phyloP scores from a whole-genome alignment of 2,113 vertebrate species.

The Butorides virescens region DNA sequence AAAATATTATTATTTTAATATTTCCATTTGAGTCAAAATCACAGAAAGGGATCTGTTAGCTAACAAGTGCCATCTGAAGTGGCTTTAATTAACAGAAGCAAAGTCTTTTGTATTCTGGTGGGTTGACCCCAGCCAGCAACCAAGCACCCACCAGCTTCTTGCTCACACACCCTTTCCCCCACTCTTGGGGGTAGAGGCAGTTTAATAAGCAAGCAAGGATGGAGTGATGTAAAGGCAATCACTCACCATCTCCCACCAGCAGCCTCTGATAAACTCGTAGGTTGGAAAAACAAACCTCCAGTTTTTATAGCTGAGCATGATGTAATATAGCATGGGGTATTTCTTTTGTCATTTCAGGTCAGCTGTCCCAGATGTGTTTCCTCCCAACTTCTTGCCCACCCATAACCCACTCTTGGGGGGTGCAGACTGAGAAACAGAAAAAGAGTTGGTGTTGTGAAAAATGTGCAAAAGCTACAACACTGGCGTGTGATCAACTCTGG shows the following conservation, averaged over 20 bases:
- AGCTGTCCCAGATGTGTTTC: not conserved
- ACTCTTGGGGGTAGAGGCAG: not conserved
- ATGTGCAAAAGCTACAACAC: not conserved
- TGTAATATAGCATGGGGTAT: not conserved
- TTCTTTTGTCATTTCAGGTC: not conserved
- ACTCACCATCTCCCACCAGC: not conserved
- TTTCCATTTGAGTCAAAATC: not conserved
- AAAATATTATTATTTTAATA: not conserved
- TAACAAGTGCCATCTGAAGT: not conserved
- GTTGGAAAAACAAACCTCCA: not conserved
- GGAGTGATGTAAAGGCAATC: not conserved
- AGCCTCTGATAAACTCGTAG: not conserved
- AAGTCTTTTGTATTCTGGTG: not conserved
- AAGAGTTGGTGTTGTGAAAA: not conserved
- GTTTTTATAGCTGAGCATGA: not conserved
- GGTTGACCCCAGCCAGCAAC: not conserved
- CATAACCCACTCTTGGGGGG: no score
- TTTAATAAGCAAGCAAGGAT: not conserved
- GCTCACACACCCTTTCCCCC: not conserved
- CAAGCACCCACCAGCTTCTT: not conserved
- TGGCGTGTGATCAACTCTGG: not conserved
- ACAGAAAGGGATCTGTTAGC: not conserved
- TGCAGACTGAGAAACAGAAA: not conserved
- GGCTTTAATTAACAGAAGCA: not conserved
- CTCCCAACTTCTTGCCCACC: not conserved